Base-by-base conservation (phyloP, 2,888 invertebrate genomes). In the Miltochrista miniata region DNA sequence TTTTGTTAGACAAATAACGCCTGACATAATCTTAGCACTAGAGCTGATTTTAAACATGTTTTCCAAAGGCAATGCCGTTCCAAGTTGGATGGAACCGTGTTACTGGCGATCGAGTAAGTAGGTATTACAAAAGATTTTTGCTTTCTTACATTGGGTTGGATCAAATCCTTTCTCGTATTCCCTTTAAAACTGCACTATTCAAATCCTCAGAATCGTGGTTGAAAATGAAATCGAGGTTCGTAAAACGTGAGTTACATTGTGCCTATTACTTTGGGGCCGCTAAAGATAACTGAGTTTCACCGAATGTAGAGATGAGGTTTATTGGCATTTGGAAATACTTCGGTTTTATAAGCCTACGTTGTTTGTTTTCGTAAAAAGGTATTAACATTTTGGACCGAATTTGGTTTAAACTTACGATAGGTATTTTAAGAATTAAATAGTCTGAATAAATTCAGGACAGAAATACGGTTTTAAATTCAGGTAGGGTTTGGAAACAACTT, bases 161-260 rank as follows among this genome's bases (percentile, higher is more conserved):
- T 13, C 14, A 35, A 29, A n/a, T 34, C 12, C n/a, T 45, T 34
- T 7, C 37, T 14, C 42, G 13, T 15, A 33, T 47, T 42, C 18
- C n/a, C 35, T 34, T 43, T 47, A 18, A 18, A 33, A 35, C 46
- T 30, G 29, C 29, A 39, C 33, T 39, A 51, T 33, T 49, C 38
- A 38, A 43, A 43, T 44, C 47, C 43, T 12, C 36, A 35, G 37
- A 40, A 43, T 42, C 33, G 31, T 40, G 38, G 68, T 62, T 51
- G 62, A 56, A 52, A 65, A 67, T 59, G 45, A 70, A 67, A 74
- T 69, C 66, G 65, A 65, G 57, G 56, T 58, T 56, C 55, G 64
- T 70, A 65, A 70, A 72, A 62, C 48, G n/a, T 24, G 31, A 46
- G 51, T 51, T 49, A 40, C 51, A 59, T 13, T 51, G 45, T 29